A percentile compares a stretch with the other conserved stretches of the same genome.
These are phyloP conservation scores for Acanthaster planci DNA, from an alignment of 35 echinoderm and acorn worm species.

Conservation along the genomic window DNA sequence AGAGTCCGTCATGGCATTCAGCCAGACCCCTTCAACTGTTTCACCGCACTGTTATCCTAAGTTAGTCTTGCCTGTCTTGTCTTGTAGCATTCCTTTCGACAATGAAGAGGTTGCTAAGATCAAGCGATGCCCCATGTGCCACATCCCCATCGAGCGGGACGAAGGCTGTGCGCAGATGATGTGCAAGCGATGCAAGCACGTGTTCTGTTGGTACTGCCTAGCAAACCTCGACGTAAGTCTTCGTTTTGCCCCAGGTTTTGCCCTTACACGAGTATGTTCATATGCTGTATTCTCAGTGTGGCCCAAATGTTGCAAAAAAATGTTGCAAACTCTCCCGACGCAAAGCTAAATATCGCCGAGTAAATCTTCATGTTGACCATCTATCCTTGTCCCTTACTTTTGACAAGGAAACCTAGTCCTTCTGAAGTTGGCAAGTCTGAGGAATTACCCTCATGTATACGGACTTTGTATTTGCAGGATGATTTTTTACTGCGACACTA, in stretches of 20 bases:
- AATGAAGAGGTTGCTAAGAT: conserved; percentile 74
- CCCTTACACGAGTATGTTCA: too few relatives aligned
- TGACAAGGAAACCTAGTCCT: too few relatives aligned
- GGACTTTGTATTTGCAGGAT: conserved; percentile 58
- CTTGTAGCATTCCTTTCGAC: conserved; percentile 66
- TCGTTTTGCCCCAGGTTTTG: background rate
- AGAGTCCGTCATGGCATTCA: too few relatives aligned
- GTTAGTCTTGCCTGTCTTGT: background rate
- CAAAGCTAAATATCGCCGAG: too few relatives aligned
- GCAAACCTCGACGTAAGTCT: conserved; percentile 94
- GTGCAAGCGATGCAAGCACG: conserved; percentile 98
- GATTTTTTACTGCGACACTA: conserved; percentile 96
- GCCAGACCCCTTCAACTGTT: too few relatives aligned
- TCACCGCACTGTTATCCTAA: too few relatives aligned
- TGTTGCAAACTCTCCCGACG: background rate
- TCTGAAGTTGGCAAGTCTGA: background rate
- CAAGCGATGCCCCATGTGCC: conserved; percentile 96
- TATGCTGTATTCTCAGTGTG: too few relatives aligned
- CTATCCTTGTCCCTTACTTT: too few relatives aligned
- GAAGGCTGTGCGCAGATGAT: conserved; percentile 99
- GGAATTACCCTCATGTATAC: background rate
- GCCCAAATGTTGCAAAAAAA: background rate
- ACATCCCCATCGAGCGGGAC: conserved; percentile 93
- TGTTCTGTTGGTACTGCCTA: conserved; percentile 99
- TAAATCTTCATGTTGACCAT: too few relatives aligned